phyloP scores from a whole-genome alignment of 2,797 vertebrate genomes.

The Schizothorax lantsangensis region DNA sequence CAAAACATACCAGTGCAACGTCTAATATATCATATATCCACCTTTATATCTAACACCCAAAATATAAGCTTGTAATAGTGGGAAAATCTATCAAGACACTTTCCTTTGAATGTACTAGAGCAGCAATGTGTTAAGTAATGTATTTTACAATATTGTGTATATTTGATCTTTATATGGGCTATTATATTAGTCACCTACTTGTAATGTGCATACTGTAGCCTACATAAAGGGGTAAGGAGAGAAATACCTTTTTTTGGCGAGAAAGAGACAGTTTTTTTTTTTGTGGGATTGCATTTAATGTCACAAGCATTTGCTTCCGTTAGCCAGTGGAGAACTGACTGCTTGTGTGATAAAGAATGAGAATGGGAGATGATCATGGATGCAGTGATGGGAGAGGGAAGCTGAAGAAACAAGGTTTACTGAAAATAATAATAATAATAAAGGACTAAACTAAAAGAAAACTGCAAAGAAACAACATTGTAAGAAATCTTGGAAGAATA shows the following conservation, averaged over 20 bases:
- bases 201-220: background rate
- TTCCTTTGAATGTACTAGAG: background rate
- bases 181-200: background rate
- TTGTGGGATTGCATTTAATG: background rate
- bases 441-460: background rate
- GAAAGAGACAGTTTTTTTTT: background rate
- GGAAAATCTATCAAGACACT: background rate
- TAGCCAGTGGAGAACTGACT: background rate
- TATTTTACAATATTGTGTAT: background rate
- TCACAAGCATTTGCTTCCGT: background rate
- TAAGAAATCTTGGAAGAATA: background rate
- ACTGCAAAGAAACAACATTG: background rate
- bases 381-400: background rate
- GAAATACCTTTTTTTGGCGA: background rate
- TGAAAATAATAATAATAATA: background rate
- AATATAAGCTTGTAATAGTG: background rate
- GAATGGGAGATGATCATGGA: too few species aligned
- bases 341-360: background rate
- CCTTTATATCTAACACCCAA: background rate
- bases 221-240: background rate
- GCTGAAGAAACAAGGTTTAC: background rate
- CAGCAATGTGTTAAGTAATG: background rate
- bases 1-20: constrained; percentile 41
- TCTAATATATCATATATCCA: background rate
- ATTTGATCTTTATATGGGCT: background rate